These are phyloP conservation scores for Ondatra zibethicus DNA, from an alignment of 2,113 vertebrate genomes.

Conservation along the genomic window DNA sequence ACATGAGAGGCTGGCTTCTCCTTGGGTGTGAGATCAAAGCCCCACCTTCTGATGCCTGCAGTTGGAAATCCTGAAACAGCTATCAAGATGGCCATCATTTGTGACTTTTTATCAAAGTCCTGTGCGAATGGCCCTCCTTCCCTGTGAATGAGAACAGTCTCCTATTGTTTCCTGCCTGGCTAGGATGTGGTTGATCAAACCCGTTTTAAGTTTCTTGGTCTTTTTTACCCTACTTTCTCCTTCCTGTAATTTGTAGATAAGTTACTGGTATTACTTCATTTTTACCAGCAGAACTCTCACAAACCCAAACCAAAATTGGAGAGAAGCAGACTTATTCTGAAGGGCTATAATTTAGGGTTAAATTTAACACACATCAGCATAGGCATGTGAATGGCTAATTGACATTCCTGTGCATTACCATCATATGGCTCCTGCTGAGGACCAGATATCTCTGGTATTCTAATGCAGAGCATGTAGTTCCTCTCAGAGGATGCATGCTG, in stretches of 20 bases:
- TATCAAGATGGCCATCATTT: background rate
- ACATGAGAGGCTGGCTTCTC: background rate
- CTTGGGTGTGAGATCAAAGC: background rate
- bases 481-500: background rate
- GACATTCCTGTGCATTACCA: constrained; percentile 62
- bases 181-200: constrained; percentile 85
- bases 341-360: constrained; percentile 73
- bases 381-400: constrained; percentile 42
- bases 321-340: constrained; percentile 69
- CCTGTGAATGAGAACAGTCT: constrained; percentile 81
- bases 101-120: constrained; percentile 66
- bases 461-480: background rate
- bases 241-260: constrained; percentile 90
- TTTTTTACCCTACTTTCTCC: constrained; percentile 94
- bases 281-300: constrained; percentile 84
- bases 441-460: background rate
- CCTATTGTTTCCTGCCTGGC: constrained; percentile 84
- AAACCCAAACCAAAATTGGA: constrained; percentile 81
- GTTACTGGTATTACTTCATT: constrained; percentile 83
- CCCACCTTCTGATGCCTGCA: background rate
- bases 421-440: constrained; percentile 19
- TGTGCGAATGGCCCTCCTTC: constrained; percentile 81
- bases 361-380: constrained; percentile 71
- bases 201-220: constrained; percentile 84
- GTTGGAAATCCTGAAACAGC: constrained; percentile 21